A percentile compares a stretch with the other conserved stretches of the same genome.
phyloP scores from a whole-genome alignment of 2,797 vertebrate genomes.

The Xenops minutus region DNA sequence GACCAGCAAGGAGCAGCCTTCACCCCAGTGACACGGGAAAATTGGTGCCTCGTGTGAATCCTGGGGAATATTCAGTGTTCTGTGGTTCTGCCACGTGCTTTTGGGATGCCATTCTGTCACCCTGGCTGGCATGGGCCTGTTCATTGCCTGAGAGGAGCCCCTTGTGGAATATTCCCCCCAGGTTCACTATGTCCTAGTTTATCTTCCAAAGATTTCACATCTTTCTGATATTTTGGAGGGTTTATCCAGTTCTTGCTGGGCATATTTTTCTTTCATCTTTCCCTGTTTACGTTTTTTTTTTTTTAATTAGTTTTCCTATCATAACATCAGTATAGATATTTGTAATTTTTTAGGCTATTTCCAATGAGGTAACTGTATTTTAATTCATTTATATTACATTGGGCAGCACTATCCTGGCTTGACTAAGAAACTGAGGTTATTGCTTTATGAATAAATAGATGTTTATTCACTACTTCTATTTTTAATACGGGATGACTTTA shows the following conservation, averaged over 20 bases:
- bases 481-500: not conserved
- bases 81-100: not conserved
- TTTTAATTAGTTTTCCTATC: not conserved
- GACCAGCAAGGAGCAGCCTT: not conserved
- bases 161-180: not conserved
- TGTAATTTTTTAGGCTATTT: not conserved
- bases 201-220: not conserved
- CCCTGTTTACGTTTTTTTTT: not conserved
- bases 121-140: not conserved
- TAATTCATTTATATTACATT: not conserved
- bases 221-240: not conserved
- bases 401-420: not conserved
- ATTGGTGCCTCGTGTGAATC: not conserved
- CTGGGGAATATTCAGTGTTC: not conserved
- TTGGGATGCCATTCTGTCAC: not conserved
- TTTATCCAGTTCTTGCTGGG: not conserved
- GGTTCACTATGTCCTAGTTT: not conserved
- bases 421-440: not conserved
- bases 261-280: not conserved
- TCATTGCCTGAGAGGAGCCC: not conserved
- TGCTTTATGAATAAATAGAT: not conserved
- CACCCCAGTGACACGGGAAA: accelerated
- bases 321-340: not conserved
- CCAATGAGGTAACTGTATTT: not conserved
- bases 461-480: slow-evolving; percentile 7